Conservation (phyloP, 2,113 vertebrate species). For the Aplodontia rufa region DNA sequence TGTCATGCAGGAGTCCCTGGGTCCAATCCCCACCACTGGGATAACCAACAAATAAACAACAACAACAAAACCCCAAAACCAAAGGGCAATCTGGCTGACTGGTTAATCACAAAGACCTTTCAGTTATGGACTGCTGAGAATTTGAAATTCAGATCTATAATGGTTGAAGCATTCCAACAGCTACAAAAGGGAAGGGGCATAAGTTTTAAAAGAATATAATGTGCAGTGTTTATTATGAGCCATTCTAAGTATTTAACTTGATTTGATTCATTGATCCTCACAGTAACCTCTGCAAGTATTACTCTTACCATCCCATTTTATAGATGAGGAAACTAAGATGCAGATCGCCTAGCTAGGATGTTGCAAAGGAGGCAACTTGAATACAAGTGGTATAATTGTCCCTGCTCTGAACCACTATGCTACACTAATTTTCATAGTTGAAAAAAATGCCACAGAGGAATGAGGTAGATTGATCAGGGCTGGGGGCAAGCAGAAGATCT, state of each 20-base stretch:
- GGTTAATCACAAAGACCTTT: neutral
- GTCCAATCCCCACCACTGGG: no score
- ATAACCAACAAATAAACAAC: no score
- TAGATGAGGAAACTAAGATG: neutral
- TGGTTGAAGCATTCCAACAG: conserved; percentile 3
- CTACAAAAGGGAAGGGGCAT: neutral
- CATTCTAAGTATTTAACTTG: neutral
- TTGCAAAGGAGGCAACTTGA: neutral
- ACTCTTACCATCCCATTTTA: neutral
- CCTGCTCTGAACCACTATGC: neutral
- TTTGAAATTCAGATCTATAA: neutral
- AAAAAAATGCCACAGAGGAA: neutral
- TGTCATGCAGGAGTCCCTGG: no score
- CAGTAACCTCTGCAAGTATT: neutral
- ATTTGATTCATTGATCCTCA: neutral
- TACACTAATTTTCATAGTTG: neutral
- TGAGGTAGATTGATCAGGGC: neutral
- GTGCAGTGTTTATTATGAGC: neutral
- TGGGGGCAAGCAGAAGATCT: neutral
- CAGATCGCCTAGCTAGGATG: neutral
- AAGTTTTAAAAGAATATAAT: neutral
- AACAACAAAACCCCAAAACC: no score
- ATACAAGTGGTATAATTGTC: neutral
- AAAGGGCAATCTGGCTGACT: neutral
- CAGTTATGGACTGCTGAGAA: neutral